These are phyloP conservation scores for Chelidonichthys spinosus DNA, from an alignment of 2,797 vertebrate species.

Conservation along the genomic window DNA sequence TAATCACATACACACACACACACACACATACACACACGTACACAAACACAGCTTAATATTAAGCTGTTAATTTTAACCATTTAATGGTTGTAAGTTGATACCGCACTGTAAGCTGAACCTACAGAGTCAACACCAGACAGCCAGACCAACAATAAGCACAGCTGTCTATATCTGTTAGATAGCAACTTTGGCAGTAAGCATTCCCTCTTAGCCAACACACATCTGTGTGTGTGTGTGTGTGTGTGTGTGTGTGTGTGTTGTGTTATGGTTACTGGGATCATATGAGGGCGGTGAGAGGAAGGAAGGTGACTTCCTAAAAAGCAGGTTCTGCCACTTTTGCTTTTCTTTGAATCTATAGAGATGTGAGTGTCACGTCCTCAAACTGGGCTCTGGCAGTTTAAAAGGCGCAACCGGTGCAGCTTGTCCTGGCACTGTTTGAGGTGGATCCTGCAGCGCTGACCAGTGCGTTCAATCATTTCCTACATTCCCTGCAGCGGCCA, in stretches of 20 bases:
- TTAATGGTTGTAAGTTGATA: constrained; percentile 37
- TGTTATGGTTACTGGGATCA: constrained; percentile 3
- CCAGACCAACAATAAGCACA: constrained; percentile 14
- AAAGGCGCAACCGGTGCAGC: constrained; percentile 28
- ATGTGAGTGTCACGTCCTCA: not conserved
- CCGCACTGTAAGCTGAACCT: not conserved
- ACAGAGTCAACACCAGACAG: constrained; percentile 43
- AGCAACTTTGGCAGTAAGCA: constrained; percentile 2
- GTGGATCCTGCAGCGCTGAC: constrained; percentile 22
- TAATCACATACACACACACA: not conserved
- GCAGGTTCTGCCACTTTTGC: not conserved
- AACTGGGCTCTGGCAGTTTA: constrained; percentile 5
- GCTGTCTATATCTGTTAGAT: constrained; percentile 6
- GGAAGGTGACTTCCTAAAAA: not conserved
- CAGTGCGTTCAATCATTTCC: constrained; percentile 36
- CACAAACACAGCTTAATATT: constrained; percentile 30
- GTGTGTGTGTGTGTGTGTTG: constrained; percentile 18
- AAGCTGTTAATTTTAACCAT: constrained; percentile 64
- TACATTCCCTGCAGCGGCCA: constrained; percentile 5
- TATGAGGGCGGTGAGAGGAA: not conserved
- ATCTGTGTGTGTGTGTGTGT: constrained; percentile 17
- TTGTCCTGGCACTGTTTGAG: not conserved
- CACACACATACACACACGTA: not conserved
- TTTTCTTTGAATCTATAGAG: not conserved
- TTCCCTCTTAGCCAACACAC: not conserved